Evolutionary conservation across 2,888 invertebrate species (phyloP).

Genomic region (Scaptomyza tumidula): DNA sequence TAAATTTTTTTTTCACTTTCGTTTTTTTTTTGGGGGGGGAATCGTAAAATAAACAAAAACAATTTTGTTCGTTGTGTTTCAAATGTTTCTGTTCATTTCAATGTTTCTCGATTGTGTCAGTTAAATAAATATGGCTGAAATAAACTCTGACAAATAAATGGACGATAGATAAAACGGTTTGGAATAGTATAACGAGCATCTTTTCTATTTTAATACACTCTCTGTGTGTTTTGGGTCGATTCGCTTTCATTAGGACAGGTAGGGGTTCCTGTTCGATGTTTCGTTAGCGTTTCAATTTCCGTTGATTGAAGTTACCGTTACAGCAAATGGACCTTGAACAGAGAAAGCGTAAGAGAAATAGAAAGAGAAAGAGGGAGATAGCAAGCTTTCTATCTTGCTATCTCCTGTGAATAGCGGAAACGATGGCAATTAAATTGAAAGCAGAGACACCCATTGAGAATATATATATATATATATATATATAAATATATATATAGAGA

Average conservation of each 20-base stretch:
- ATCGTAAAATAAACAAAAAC: constrained; percentile 58
- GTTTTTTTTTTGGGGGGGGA: constrained; percentile 17
- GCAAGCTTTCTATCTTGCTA: too few relatives aligned
- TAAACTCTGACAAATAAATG: constrained; percentile 30
- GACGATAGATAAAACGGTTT: constrained; percentile 1
- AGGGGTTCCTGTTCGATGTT: constrained; percentile 7
- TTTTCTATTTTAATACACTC: constrained; percentile 32
- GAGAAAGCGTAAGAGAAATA: not conserved
- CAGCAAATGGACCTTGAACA: constrained; percentile 42
- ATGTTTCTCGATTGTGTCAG: constrained; percentile 26
- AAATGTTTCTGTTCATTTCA: constrained; percentile 24
- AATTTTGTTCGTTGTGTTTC: constrained; percentile 11
- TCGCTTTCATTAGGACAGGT: constrained; percentile 39
- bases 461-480: not conserved
- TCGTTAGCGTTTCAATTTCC: constrained; percentile 72
- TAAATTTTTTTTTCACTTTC: constrained; percentile 51
- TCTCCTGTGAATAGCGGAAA: constrained; percentile 51
- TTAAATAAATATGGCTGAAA: constrained; percentile 43
- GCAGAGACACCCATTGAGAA: constrained; percentile 41
- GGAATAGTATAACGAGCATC: constrained; percentile 9
- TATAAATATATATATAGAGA: too few relatives aligned
- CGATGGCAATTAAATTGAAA: constrained; percentile 73
- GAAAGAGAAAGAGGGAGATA: not conserved
- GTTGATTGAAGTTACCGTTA: constrained; percentile 70
- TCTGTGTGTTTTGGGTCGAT: constrained; percentile 51